A percentile compares a stretch with the other conserved stretches of the same genome.
These are phyloP conservation scores for Tachysurus vachellii DNA, from an alignment of 2,113 vertebrate species.

Conservation along the genomic window DNA sequence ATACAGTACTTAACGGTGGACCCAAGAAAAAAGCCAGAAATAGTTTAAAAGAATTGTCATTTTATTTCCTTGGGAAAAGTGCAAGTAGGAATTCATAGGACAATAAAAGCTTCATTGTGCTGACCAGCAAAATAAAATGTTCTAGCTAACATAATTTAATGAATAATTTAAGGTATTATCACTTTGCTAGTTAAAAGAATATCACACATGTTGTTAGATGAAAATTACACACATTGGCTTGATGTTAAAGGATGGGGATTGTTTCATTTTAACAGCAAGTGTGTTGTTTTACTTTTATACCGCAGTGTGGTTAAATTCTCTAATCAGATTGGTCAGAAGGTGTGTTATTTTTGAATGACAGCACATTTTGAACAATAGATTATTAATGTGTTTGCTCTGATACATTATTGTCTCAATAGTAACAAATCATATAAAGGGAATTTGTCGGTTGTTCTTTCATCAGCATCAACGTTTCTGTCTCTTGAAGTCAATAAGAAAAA, in stretches of 20 bases:
- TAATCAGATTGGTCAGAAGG: neutral
- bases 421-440: too few species aligned
- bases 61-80: neutral
- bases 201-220: neutral
- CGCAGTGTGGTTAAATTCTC: neutral
- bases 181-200: neutral
- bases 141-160: neutral
- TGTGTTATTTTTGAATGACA: neutral
- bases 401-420: too few species aligned
- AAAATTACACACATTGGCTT: neutral
- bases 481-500: neutral
- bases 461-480: neutral
- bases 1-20: neutral
- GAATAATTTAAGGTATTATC: neutral
- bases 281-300: neutral
- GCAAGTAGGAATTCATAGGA: neutral
- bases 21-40: neutral
- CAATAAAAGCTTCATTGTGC: neutral
- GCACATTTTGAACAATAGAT: neutral
- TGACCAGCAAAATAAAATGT: neutral
- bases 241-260: neutral
- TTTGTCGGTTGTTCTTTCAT: neutral
- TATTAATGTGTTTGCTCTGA: neutral
- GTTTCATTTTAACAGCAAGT: neutral
- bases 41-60: neutral